Base-by-base conservation (phyloP, 2,888 invertebrate genomes). In the Tetragonisca angustula region DNA sequence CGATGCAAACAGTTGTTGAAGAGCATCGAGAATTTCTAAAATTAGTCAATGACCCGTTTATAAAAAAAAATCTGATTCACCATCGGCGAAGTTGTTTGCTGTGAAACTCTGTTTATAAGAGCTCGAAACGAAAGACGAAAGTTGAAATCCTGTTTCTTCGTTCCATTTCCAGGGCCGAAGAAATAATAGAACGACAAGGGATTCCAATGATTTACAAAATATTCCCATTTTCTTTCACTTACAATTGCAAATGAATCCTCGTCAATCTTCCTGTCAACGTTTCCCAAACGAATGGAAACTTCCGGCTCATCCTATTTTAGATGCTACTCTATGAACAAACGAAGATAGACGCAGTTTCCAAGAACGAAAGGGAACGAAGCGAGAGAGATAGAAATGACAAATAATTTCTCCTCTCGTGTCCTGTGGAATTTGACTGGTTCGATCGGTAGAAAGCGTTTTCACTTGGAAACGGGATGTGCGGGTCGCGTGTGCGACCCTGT, bases 401-500 rank as follows among this genome's bases (percentile, higher is more conserved):
- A 61, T 62, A 27, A 11, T 32, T 24, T 21, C 36, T 13, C 11
- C 27, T 24, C 32, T 74, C 62, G 43, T 43, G 67, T 70, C 61
- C 56, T 62, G 32, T 65, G 88, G 85, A 85, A 88, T 88, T 80
- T 75, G 61, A 76, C 70, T 81, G n/a, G 78, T 82, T 83, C 74
- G 59, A 71, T 56, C 65, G 70, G 56, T 85, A 85, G 88, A 88
- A 88, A 88, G 89, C 82, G 85, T 88, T 89, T 88, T 89, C 89
- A 85, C 88, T 85, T 81, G 27, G 54, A 52, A 69, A 65, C 56
- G 68, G 74, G 83, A 86, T 74, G 69, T 79, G 32, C 76, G 24
- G 56, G 73, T 5, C 56, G 50, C 74, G 36, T 24, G 36, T 69
- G 32, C 19, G 27, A 76, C 70, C 75, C 62, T 69, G 69, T 50